Conservation (phyloP, 2,113 vertebrate species). For the Philantomba maxwellii region DNA sequence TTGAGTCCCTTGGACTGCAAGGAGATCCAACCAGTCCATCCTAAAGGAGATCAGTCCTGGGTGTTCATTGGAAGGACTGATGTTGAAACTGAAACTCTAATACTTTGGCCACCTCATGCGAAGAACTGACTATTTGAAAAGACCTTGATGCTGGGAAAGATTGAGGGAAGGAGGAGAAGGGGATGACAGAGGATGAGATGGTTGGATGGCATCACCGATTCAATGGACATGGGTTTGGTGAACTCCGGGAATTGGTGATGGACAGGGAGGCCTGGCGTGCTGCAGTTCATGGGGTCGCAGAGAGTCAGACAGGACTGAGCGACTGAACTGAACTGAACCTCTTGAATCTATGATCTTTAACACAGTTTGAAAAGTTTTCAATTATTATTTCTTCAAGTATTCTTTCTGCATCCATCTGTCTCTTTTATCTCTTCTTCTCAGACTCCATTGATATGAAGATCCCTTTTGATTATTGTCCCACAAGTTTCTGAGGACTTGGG, state of each 20-base stretch:
- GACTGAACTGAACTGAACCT: not conserved
- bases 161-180: not conserved
- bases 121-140: not conserved
- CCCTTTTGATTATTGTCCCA: not conserved
- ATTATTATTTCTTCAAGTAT: not conserved
- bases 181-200: not conserved
- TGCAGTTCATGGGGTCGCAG: accelerated
- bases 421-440: not conserved
- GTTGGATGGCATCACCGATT: not conserved
- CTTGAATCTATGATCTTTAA: not conserved
- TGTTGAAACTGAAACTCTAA: not conserved
- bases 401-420: not conserved
- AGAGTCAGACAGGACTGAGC: not conserved
- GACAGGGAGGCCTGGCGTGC: not conserved
- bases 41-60: not conserved
- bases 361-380: not conserved
- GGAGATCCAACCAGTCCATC: not conserved
- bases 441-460: not conserved
- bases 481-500: not conserved
- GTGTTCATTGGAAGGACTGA: not conserved
- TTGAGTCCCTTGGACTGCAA: not conserved
- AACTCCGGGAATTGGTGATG: not conserved
- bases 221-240: not conserved
- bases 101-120: not conserved
- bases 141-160: not conserved